Evolutionary conservation across 2,113 vertebrate genomes (phyloP), one percentile per base, ranked within the genome.

Genomic region (Meleagris gallopavo): DNA sequence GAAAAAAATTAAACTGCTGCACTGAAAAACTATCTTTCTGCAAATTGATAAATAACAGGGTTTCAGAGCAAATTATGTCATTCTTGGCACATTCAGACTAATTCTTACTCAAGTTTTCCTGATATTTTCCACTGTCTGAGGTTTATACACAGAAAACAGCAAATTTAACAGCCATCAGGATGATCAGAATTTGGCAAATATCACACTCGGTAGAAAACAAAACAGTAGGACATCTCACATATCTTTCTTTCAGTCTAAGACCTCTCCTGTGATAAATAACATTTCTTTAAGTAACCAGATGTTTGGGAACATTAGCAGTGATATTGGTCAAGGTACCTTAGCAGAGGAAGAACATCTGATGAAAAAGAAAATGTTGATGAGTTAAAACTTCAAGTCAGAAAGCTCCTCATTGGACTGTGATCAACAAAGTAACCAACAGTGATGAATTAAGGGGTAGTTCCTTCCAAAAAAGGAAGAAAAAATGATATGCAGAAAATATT

Each of bases 201-300:
- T 64, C n/a, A 57, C 29, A 67, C 29, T n/a, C n/a, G 58, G 58
- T 86, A 93, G n/a, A 89, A 86, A 93, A 76, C 71, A 94, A 21
- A 62, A 45, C 52, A 54, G 38, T 54, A 64, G 57, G 41, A 64
- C 54, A 91, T 32, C 60, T 94, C 64, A 48, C 36, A 58, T 46
- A 86, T 54, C 69, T 65, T 55, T 73, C 34, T 86, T 64, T 93
- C 57, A 86, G 57, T 25, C 13, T 40, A 20, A 82, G 58, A 11
- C 36, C 45, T 85, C 48, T 87, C n/a, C 45, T 73, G 25, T 40
- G 54, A 78, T 62, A 72, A 91, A 72, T 78, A 84, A 72, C 38
- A 27, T 78, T 38, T 86, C 11, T 77, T 87, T 54, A 78, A 80
- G 54, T 45, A 79, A 65, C 8, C 45, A 91, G 54, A 87, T 65